These are phyloP conservation scores for Corella eumyota DNA, from an alignment of 23 tunicate genomes.

Conservation along the genomic window DNA sequence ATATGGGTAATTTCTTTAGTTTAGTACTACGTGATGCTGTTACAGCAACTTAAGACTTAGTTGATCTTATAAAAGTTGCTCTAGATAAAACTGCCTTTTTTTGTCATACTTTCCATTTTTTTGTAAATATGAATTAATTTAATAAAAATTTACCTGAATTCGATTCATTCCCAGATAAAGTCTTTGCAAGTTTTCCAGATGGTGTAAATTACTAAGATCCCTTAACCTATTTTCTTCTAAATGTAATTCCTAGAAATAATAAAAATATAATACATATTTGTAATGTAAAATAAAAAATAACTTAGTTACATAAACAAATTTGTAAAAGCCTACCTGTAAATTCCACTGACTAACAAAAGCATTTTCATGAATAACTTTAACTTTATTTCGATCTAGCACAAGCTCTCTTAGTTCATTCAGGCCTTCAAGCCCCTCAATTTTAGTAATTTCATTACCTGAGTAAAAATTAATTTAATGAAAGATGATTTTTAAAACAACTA, in stretches of 20 bases:
- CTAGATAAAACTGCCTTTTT: too few species aligned
- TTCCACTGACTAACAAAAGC: constrained; percentile 87
- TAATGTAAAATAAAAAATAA: background rate
- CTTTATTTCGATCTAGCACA: constrained; percentile 84
- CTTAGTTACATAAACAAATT: background rate
- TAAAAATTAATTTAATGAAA: background rate
- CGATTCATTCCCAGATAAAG: constrained; percentile 93
- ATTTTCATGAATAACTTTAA: constrained; percentile 58
- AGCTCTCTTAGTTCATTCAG: constrained; percentile 77
- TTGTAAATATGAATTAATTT: too few species aligned
- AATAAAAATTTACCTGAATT: constrained; percentile 62
- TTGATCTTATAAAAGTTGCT: too few species aligned
- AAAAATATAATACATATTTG: background rate
- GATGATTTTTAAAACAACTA: background rate
- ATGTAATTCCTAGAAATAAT: constrained; percentile 62
- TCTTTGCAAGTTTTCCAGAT: constrained; percentile 82
- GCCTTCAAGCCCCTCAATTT: constrained; percentile 90
- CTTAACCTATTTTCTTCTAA: constrained; percentile 82
- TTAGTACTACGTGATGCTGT: background rate
- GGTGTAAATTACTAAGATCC: constrained; percentile 79
- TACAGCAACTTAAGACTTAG: constrained; percentile 1
- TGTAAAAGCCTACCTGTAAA: constrained; percentile 26
- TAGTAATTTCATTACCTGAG: constrained; percentile 84
- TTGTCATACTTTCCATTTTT: too few species aligned
- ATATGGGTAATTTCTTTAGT: background rate